These are phyloP conservation scores for Oncorhynchus kisutch DNA, from an alignment of 2,113 vertebrate species.

Conservation along the genomic window DNA sequence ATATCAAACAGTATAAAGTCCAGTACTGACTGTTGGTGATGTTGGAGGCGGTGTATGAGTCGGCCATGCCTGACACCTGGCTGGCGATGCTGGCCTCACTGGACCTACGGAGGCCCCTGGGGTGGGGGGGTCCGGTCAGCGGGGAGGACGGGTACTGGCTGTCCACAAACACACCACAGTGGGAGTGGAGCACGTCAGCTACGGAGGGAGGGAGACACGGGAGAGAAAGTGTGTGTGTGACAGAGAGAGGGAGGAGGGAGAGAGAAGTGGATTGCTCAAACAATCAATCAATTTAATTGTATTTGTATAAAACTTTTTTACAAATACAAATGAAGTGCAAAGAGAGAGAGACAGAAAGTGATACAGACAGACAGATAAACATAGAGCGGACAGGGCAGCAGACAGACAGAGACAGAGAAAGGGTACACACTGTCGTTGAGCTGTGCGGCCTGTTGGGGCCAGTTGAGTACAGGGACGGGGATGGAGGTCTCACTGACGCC, in stretches of 20 bases:
- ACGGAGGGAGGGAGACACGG: constrained; percentile 14
- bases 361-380: constrained; percentile 18
- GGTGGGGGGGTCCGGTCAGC: constrained; percentile 75
- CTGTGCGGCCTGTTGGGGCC: constrained; percentile 76
- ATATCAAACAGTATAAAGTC: neutral
- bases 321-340: neutral
- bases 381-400: neutral
- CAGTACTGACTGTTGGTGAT: constrained; percentile 90
- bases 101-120: constrained; percentile 80
- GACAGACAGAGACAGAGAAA: constrained; percentile 15
- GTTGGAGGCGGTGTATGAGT: constrained; percentile 90
- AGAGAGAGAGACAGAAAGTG: neutral
- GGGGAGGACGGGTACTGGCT: constrained; percentile 70
- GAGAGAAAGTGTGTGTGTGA: too few species aligned
- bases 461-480: constrained; percentile 89
- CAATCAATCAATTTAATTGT: too few species aligned
- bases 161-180: constrained; percentile 70
- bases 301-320: too few species aligned
- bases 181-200: constrained; percentile 72
- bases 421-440: constrained; percentile 84
- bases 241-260: too few species aligned
- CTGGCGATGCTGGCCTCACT: constrained; percentile 95
- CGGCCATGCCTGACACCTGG: constrained; percentile 91
- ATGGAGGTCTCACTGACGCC: constrained; percentile 78
- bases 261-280: too few species aligned